Evolutionary conservation across 2,888 invertebrate genomes (phyloP).

Genomic region (Lepetodrilus schrolli): DNA sequence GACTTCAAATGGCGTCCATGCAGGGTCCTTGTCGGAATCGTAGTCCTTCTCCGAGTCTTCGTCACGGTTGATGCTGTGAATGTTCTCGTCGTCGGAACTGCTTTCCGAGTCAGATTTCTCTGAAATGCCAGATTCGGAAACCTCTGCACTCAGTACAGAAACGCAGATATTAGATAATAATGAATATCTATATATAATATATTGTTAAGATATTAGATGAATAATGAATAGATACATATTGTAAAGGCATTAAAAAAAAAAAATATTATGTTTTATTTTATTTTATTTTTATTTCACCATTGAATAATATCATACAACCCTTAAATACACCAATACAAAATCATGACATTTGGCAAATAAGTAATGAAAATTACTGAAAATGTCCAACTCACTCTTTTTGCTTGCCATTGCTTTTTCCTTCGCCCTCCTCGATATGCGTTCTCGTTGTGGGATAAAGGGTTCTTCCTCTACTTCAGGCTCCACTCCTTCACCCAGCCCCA

Average conservation of each 20-base stretch:
- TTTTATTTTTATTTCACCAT: too few species aligned
- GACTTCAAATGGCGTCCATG: slow-evolving; percentile 67
- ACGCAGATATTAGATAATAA: too few species aligned
- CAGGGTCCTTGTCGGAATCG: slow-evolving; percentile 72
- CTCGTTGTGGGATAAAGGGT: slow-evolving; percentile 46
- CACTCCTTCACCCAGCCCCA: slow-evolving; percentile 37
- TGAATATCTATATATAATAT: not conserved
- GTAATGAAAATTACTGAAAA: too few species aligned
- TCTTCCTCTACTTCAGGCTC: slow-evolving; percentile 31
- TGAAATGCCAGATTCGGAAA: not conserved
- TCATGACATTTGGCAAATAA: too few species aligned
- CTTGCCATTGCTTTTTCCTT: slow-evolving; percentile 56
- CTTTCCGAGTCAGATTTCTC: not conserved
- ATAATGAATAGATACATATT: not conserved
- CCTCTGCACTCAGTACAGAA: slow-evolving; percentile 18
- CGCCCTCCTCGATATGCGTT: slow-evolving; percentile 59
- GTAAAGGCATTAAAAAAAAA: not conserved
- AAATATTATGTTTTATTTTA: not conserved
- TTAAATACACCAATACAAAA: too few species aligned
- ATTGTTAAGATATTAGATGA: not conserved
- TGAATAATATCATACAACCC: too few species aligned
- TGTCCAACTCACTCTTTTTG: slow-evolving; percentile 37
- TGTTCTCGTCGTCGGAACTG: slow-evolving; percentile 20
- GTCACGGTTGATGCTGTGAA: slow-evolving; percentile 36
- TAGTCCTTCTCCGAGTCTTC: slow-evolving; percentile 55